phyloP scores from a whole-genome alignment of 2,113 vertebrate species.

The Xenopus tropicalis region UCB_Xtro_10.0 CM004444.2:116475501-116476000 shows the following conservation, averaged over 20 bases:
- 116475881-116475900: constrained; percentile 39
- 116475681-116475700: too few species aligned
- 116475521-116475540: too few species aligned
- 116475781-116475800: constrained; percentile 37
- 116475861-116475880: constrained; percentile 31
- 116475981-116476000: constrained; percentile 29
- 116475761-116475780: constrained; percentile 18
- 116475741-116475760: background rate
- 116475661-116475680: too few species aligned
- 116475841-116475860: constrained; percentile 41
- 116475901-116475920: constrained; percentile 34
- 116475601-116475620: too few species aligned
- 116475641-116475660: too few species aligned
- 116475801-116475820: constrained; percentile 42
- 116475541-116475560: too few species aligned
- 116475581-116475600: too few species aligned
- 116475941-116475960: constrained; percentile 35
- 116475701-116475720: too few species aligned
- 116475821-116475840: constrained; percentile 42
- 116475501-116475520: too few species aligned
- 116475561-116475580: too few species aligned
- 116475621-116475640: too few species aligned
- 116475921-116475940: constrained; percentile 25
- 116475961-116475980: constrained; percentile 34
- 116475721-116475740: too few species aligned